These are phyloP conservation scores for Echinometra lucunter DNA, from an alignment of 53 echinoderm and acorn worm genomes.

Conservation along the genomic window DNA sequence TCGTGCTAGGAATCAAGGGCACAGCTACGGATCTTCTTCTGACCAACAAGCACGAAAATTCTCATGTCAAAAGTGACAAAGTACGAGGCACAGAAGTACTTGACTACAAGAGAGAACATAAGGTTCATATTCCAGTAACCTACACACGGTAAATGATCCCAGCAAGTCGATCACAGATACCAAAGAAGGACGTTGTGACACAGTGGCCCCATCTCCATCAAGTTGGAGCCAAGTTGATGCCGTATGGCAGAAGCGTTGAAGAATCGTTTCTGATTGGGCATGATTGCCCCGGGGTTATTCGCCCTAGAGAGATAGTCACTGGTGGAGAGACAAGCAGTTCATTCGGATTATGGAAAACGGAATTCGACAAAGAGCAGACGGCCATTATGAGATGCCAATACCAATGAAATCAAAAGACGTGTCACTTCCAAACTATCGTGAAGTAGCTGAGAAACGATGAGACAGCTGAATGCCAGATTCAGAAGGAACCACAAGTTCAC, in stretches of 20 bases:
- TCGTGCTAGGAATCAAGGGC: not conserved
- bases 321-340: constrained; percentile 74
- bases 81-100: constrained; percentile 53
- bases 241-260: constrained; percentile 53
- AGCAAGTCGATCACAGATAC: constrained; percentile 62
- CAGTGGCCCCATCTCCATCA: not conserved
- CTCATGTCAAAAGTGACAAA: constrained; percentile 40
- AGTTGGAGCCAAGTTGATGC: constrained; percentile 56
- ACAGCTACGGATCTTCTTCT: not conserved
- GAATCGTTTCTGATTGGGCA: constrained; percentile 70
- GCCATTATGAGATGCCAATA: constrained; percentile 74
- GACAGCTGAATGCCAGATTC: constrained; percentile 57
- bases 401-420: constrained; percentile 50
- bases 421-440: constrained; percentile 69
- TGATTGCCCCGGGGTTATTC: constrained; percentile 56
- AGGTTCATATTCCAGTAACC: constrained; percentile 50
- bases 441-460: constrained; percentile 61
- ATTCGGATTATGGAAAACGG: constrained; percentile 66
- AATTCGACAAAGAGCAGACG: constrained; percentile 63
- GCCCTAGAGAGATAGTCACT: constrained; percentile 63
- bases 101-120: constrained; percentile 58
- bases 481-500: constrained; percentile 57
- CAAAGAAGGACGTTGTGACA: not conserved
- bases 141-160: not conserved
- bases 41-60: constrained; percentile 12